These are phyloP conservation scores for Aphis gossypii DNA, from an alignment of 1,140 invertebrate genomes.

Conservation along the genomic window DNA sequence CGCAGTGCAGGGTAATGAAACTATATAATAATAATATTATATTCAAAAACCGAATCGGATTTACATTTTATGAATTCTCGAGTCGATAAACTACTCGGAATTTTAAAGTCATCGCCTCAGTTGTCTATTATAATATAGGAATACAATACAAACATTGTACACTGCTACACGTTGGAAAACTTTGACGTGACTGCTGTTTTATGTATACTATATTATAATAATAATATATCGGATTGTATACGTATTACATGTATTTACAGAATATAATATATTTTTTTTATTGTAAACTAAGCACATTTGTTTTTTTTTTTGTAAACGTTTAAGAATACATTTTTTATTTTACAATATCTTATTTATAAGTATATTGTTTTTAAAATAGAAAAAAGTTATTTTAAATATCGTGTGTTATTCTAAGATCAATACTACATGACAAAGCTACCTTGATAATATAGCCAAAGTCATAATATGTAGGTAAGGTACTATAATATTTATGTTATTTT, in stretches of 20 bases:
- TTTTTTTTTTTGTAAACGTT: background rate
- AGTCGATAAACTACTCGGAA: conserved; percentile 4
- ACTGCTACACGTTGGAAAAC: background rate
- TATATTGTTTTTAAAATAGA: background rate
- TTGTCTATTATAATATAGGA: background rate
- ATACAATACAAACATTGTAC: background rate
- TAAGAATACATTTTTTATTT: background rate
- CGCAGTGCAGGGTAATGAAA: conserved; percentile 22
- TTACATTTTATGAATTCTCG: conserved; percentile 22
- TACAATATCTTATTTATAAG: background rate
- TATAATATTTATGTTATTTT: background rate
- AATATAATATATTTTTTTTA: background rate
- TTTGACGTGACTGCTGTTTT: background rate
- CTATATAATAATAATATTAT: conserved; percentile 18
- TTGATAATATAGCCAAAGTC: too few relatives aligned
- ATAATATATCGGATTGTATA: background rate
- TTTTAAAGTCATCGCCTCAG: conserved; percentile 7
- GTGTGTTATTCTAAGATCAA: background rate
- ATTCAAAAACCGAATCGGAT: conserved; percentile 11
- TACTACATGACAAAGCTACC: background rate
- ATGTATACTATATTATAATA: background rate
- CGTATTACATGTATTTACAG: background rate
- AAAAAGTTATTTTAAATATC: background rate
- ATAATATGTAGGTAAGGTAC: too few relatives aligned
- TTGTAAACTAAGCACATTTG: too few relatives aligned